A percentile compares a stretch with the other conserved stretches of the same genome.
Conservation (phyloP, 1,140 invertebrate genomes). For the Calycopis cecrops region DNA sequence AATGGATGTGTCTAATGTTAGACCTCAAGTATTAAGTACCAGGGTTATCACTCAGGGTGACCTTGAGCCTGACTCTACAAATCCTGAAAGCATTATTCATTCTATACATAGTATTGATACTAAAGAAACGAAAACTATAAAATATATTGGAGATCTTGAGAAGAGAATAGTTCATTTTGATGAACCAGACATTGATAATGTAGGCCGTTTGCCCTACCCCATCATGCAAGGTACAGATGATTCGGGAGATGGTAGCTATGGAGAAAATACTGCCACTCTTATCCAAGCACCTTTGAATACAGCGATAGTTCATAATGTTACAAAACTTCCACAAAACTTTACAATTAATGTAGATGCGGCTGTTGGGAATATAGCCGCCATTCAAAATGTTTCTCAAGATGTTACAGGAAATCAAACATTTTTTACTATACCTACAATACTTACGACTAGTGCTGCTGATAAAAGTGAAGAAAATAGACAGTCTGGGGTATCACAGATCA, state of each 20-base stretch:
- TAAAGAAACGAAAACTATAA: slow-evolving; percentile 60
- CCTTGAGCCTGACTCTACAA: slow-evolving; percentile 67
- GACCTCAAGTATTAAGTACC: slow-evolving; percentile 59
- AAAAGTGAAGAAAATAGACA: slow-evolving; percentile 60
- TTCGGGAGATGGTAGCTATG: slow-evolving; percentile 52
- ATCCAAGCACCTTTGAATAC: slow-evolving; percentile 62
- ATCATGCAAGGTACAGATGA: slow-evolving; percentile 60
- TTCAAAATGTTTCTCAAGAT: slow-evolving; percentile 69
- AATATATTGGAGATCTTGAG: slow-evolving; percentile 34
- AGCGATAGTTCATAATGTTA: slow-evolving; percentile 66
- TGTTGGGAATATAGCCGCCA: slow-evolving; percentile 64
- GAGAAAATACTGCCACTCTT: slow-evolving; percentile 58
- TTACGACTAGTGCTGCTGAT: slow-evolving; percentile 51
- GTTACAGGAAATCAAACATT: slow-evolving; percentile 62
- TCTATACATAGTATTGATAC: slow-evolving; percentile 58
- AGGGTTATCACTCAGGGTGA: slow-evolving; percentile 54
- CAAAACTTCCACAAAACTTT: slow-evolving; percentile 68
- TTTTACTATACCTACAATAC: slow-evolving; percentile 63
- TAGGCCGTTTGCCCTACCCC: slow-evolving; percentile 54
- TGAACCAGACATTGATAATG: slow-evolving; percentile 51
- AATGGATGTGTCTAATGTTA: slow-evolving; percentile 62
- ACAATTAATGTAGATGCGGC: slow-evolving; percentile 66
- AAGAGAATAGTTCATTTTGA: slow-evolving; percentile 60
- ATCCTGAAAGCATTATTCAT: slow-evolving; percentile 66
- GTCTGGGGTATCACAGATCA: slow-evolving; percentile 66